Conservation (phyloP, 2,797 vertebrate genomes). For the Rachycentron canadum region DNA sequence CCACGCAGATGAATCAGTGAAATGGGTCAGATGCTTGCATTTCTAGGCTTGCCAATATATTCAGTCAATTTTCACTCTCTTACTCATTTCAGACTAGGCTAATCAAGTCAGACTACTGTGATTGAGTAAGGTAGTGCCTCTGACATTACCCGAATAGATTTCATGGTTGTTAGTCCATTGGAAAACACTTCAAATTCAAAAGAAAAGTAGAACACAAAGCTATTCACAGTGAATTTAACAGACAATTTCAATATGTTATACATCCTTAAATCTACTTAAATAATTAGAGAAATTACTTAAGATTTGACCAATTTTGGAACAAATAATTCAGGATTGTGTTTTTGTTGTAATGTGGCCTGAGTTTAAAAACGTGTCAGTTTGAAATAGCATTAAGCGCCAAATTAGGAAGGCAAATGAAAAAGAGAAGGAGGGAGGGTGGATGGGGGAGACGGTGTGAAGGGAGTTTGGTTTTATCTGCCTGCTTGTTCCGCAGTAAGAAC, state of each 20-base stretch:
- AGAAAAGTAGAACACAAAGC: slow-evolving; percentile 6
- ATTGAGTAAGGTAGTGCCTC: slow-evolving; percentile 34
- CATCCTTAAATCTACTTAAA: slow-evolving; percentile 20
- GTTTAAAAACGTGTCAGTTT: slow-evolving; percentile 33
- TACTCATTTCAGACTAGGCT: slow-evolving; percentile 41
- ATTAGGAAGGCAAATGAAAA: slow-evolving; percentile 36
- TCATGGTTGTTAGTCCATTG: slow-evolving; percentile 36
- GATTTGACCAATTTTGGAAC: slow-evolving; percentile 7
- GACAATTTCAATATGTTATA: not conserved
- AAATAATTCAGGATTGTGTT: slow-evolving; percentile 9
- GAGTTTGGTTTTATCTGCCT: slow-evolving; percentile 51
- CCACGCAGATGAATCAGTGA: slow-evolving; percentile 22
- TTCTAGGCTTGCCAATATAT: slow-evolving; percentile 5
- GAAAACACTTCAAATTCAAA: slow-evolving; percentile 24
- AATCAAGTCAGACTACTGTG: slow-evolving; percentile 35
- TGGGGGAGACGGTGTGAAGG: slow-evolving; percentile 33
- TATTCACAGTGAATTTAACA: slow-evolving; percentile 22
- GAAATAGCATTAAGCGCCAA: slow-evolving; percentile 30
- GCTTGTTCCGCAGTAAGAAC: slow-evolving; percentile 51
- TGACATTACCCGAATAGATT: slow-evolving; percentile 34
- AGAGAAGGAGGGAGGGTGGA: not conserved
- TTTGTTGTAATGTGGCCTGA: slow-evolving; percentile 5
- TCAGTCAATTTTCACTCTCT: slow-evolving; percentile 29
- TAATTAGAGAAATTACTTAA: slow-evolving; percentile 27
- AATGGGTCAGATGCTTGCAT: slow-evolving; percentile 43